phyloP scores from a whole-genome alignment of 2,113 vertebrate genomes.

The Pachyramphus minor region DNA sequence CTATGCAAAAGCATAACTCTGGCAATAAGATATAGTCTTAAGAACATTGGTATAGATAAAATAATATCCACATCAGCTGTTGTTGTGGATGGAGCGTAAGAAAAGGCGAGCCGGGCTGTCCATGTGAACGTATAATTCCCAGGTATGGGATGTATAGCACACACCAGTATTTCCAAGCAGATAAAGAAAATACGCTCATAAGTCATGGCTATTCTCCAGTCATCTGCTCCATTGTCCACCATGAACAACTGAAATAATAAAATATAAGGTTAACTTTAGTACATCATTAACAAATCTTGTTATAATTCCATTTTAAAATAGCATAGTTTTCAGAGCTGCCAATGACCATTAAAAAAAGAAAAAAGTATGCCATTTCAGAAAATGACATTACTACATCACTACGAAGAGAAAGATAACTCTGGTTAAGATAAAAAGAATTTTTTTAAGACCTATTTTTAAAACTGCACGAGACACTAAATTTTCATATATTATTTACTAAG shows the following conservation, averaged over 20 bases:
- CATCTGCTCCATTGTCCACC: slow-evolving; percentile 99
- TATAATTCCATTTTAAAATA: not conserved
- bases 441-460: not conserved
- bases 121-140: slow-evolving; percentile 98
- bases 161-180: slow-evolving; percentile 97
- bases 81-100: slow-evolving; percentile 91
- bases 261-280: slow-evolving; percentile 60
- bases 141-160: slow-evolving; percentile 98
- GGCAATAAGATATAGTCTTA: slow-evolving; percentile 98
- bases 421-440: not conserved
- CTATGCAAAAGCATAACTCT: slow-evolving; percentile 99
- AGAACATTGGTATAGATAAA: slow-evolving; percentile 99
- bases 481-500: not conserved
- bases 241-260: slow-evolving; percentile 93
- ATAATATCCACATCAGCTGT: slow-evolving; percentile 99
- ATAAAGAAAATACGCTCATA: slow-evolving; percentile 99
- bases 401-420: not conserved
- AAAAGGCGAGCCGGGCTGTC: slow-evolving; percentile 96
- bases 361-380: not conserved
- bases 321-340: not conserved
- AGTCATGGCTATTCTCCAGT: slow-evolving; percentile 99
- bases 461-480: not conserved
- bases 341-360: not conserved
- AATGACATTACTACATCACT: not conserved
- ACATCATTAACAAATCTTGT: slow-evolving; percentile 18